Evolutionary conservation across 2,888 invertebrate genomes (phyloP), one percentile per base, ranked within the genome.

Genomic region (Eristalis arbustorum): DNA sequence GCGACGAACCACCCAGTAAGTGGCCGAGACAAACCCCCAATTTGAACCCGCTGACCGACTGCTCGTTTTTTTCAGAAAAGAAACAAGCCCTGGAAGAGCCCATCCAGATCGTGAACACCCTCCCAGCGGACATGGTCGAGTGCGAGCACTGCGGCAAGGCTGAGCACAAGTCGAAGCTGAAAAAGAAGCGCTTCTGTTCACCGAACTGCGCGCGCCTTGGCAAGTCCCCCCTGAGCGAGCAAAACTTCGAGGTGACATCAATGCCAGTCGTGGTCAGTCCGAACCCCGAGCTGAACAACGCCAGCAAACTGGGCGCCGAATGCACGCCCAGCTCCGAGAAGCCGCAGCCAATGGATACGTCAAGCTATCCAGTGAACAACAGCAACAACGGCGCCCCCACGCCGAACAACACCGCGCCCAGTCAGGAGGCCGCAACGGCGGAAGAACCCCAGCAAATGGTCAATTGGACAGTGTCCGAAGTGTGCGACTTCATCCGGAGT

Each of bases 401-500:
- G 25, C 13, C 59, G 25, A 68, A 71, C 10, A 74, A 64, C 1
- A 40, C 88, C 69, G n/a, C 66, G 13, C 8, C 81, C 28, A 79
- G 57, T n/a, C 59, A 64, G 28, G 88, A 56, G 75, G 57, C 79
- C 28, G 69, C 34, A 73, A 80, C 72, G 69, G 56, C 72, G 4
- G 90, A 89, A 13, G 91, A 92, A 34, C 88, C 91, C 6, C 91
- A 92, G 3, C 89, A 91, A 57, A 92, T 93, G 88, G 89, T 91
- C 64, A 92, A 92, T 84, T 93, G 93, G 93, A 93, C 97, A 95
- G 98, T 98, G 23, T 94, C 95, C 40, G 98, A 98, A 90, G 98
- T 98, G 0, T 96, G 96, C 91, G 97, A 98, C 61, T 97, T 98
- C 91, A 97, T 99, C 90, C 95, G 96, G 89, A 96, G 95, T 89